Conservation (phyloP, 2,113 vertebrate genomes). For the Hydrochoerus hydrochaeris region DNA sequence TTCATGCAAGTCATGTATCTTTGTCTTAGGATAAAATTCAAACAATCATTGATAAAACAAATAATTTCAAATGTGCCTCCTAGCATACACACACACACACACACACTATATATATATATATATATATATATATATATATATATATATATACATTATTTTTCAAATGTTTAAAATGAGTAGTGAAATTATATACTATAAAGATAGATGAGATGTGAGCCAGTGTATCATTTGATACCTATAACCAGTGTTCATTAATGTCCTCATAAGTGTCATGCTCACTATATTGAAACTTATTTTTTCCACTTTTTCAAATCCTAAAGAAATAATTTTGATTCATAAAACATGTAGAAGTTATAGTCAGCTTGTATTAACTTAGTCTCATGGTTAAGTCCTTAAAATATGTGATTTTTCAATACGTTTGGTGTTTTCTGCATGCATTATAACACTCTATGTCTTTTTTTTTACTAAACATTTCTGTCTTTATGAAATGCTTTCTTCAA, state of each 20-base stretch:
- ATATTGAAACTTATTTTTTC: neutral
- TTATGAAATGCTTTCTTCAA: neutral
- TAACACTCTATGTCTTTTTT: neutral
- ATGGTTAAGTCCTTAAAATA: neutral
- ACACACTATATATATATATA: too few species aligned
- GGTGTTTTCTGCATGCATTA: neutral
- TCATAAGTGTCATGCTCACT: neutral
- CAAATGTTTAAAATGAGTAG: neutral
- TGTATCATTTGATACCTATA: neutral
- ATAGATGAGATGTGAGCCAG: neutral
- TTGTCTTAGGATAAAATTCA: neutral
- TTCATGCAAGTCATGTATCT: neutral
- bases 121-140: too few species aligned
- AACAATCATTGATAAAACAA: neutral
- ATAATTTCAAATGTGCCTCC: neutral
- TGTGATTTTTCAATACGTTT: neutral
- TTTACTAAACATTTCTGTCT: neutral
- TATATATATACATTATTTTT: too few species aligned
- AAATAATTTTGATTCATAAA: neutral
- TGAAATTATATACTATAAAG: neutral
- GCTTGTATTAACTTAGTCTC: neutral
- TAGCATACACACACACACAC: neutral
- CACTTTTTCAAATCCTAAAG: neutral
- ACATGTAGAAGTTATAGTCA: neutral
- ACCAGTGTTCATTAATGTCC: rapidly evolving